A percentile compares a stretch with the other conserved stretches of the same genome.
phyloP scores from a whole-genome alignment of 1,140 invertebrate species.

The Papilio helenus region DNA sequence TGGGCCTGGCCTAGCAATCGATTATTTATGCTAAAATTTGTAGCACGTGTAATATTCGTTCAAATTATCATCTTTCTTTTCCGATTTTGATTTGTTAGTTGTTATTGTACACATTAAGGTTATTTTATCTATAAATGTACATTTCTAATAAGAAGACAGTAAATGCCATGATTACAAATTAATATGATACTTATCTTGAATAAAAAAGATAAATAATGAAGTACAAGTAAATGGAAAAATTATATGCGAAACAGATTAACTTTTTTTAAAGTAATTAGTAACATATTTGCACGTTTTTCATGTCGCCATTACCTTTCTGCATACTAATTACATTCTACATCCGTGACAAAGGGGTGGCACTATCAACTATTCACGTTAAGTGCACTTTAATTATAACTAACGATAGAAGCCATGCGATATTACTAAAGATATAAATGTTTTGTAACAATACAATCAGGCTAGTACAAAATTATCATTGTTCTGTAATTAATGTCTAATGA shows the following conservation, averaged over 20 bases:
- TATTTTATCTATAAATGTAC: too few species aligned
- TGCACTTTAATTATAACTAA: not conserved
- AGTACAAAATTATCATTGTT: too few species aligned
- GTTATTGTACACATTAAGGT: too few species aligned
- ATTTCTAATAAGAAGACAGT: too few species aligned
- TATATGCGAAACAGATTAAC: not conserved
- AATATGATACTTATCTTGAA: not conserved
- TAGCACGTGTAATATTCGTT: not conserved
- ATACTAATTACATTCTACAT: constrained; percentile 18
- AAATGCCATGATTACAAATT: too few species aligned
- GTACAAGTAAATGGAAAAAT: not conserved
- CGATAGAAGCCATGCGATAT: not conserved
- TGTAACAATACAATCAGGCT: too few species aligned
- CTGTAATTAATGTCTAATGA: too few species aligned
- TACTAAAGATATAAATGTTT: not conserved
- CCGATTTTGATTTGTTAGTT: not conserved
- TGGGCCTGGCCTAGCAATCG: not conserved
- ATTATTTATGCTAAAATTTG: not conserved
- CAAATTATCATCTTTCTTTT: not conserved
- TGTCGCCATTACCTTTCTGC: not conserved
- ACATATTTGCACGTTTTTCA: not conserved
- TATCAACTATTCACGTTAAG: not conserved
- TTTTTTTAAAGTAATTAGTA: not conserved
- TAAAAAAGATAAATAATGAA: not conserved
- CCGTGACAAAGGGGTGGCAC: not conserved